phyloP scores from a whole-genome alignment of 1,140 invertebrate species.

The Lordiphosa collinella region DNA sequence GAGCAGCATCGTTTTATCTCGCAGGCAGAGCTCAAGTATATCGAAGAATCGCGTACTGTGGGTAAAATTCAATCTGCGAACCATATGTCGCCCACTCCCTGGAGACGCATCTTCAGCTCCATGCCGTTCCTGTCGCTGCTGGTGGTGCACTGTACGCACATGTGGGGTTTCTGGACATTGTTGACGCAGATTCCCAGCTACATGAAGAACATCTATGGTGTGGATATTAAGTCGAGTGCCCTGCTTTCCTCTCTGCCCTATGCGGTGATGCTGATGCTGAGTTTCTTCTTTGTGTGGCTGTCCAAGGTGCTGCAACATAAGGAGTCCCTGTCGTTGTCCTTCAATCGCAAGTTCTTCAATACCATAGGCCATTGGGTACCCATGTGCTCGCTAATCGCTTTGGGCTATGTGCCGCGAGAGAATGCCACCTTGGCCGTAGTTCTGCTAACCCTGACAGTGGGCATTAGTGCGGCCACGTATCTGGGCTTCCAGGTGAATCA shows the following conservation, averaged over 20 bases:
- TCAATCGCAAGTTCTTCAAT: slow-evolving; percentile 86
- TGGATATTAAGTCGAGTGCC: slow-evolving; percentile 88
- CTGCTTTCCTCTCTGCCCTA: slow-evolving; percentile 90
- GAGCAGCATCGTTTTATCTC: slow-evolving; percentile 81
- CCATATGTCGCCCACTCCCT: slow-evolving; percentile 82
- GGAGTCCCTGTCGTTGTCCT: slow-evolving; percentile 81
- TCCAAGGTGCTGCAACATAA: slow-evolving; percentile 84
- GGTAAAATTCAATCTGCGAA: slow-evolving; percentile 52
- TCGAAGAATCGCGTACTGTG: slow-evolving; percentile 80
- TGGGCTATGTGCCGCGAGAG: slow-evolving; percentile 82
- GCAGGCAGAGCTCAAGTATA: slow-evolving; percentile 83
- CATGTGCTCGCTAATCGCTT: slow-evolving; percentile 83
- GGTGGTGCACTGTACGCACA: slow-evolving; percentile 92
- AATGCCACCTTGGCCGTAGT: slow-evolving; percentile 81
- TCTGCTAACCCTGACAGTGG: slow-evolving; percentile 86
- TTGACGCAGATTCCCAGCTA: slow-evolving; percentile 95
- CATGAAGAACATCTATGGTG: slow-evolving; percentile 89
- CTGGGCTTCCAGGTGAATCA: slow-evolving; percentile 87
- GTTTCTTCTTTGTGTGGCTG: slow-evolving; percentile 84
- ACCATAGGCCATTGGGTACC: slow-evolving; percentile 83
- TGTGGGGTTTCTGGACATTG: slow-evolving; percentile 97
- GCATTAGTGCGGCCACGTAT: slow-evolving; percentile 88
- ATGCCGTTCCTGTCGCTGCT: slow-evolving; percentile 91
- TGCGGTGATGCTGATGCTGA: slow-evolving; percentile 85
- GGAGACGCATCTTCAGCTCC: slow-evolving; percentile 88